Base-by-base conservation (phyloP, 2,113 vertebrate species). In the Hirundichthys speculiger region DNA sequence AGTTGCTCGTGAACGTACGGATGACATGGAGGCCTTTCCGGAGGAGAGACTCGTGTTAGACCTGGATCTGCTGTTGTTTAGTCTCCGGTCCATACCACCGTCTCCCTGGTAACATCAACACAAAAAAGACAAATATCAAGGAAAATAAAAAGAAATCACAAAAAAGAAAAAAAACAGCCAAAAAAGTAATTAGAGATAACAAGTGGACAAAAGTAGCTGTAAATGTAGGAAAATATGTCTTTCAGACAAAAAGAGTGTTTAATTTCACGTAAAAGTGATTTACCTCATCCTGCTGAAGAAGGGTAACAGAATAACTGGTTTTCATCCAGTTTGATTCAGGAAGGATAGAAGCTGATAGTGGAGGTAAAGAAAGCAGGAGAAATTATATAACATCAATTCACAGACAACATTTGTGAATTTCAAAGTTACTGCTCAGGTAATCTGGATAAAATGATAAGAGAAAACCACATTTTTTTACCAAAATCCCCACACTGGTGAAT, bases 11-110 rank as follows among this genome's bases (percentile, higher is more conserved):
- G 88, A 89, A 96, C 96, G 90, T 98, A 99, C 97, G 93, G 96
- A 96, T 40, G 94, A 96, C 83, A 93, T 85, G 80, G 96, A 97
- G 66, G 93, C 93, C 94, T 95, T 93, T 92, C 93, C 95, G 75
- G 97, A 96, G 75, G 94, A 96, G 69, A 92, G 59, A 57, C 95
- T 98, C 69, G 94, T 84, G 93, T 94, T 94, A 78, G 94, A 97
- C 82, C 91, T 86, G 90, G 94, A 95, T 90, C 94, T 94, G 45
- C 91, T 92, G 60, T 91, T 95, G 92, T 94, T 94, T 92, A 93
- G 95, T 83, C 90, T 91, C 86, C 83, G 90, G 82, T 90, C 90
- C 88, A 90, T 55, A 79, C 76, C 95, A 86, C 93, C 91, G 82
- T 96, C 95, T 66, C 85, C 94, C 97, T 99, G 92, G 58, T 90